phyloP scores from a whole-genome alignment of 2,113 vertebrate genomes.

The Ochotona curzoniae region DNA sequence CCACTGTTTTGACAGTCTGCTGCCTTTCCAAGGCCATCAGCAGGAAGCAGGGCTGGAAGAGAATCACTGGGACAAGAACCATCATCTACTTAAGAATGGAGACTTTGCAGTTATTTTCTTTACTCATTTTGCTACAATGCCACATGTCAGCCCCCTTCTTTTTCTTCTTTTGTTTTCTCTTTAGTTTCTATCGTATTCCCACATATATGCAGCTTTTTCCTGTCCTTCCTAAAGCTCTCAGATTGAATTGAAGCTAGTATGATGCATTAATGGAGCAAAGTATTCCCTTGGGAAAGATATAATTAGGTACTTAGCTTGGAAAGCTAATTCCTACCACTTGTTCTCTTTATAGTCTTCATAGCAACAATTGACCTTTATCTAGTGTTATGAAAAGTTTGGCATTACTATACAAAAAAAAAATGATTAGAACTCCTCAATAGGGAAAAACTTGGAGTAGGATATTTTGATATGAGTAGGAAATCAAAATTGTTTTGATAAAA shows the following conservation, averaged over 20 bases:
- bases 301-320: not conserved
- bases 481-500: not conserved
- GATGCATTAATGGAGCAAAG: not conserved
- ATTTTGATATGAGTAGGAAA: fast-evolving
- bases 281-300: not conserved
- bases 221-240: not conserved
- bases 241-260: not conserved
- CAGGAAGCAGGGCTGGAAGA: too few relatives aligned
- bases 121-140: too few relatives aligned
- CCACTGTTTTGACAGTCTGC: too few relatives aligned
- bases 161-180: not conserved
- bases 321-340: not conserved
- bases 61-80: too few relatives aligned
- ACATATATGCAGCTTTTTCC: not conserved
- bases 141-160: too few relatives aligned
- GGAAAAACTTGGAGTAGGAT: not conserved
- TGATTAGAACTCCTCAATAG: too few relatives aligned
- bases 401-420: not conserved
- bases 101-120: too few relatives aligned
- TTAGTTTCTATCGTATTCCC: not conserved
- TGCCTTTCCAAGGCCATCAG: too few relatives aligned
- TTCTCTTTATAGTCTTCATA: not conserved
- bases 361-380: not conserved
- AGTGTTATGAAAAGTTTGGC: not conserved
- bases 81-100: too few relatives aligned